These are phyloP conservation scores for Saturnia japonica DNA, from an alignment of 2,888 invertebrate genomes.

Conservation along the genomic window DNA sequence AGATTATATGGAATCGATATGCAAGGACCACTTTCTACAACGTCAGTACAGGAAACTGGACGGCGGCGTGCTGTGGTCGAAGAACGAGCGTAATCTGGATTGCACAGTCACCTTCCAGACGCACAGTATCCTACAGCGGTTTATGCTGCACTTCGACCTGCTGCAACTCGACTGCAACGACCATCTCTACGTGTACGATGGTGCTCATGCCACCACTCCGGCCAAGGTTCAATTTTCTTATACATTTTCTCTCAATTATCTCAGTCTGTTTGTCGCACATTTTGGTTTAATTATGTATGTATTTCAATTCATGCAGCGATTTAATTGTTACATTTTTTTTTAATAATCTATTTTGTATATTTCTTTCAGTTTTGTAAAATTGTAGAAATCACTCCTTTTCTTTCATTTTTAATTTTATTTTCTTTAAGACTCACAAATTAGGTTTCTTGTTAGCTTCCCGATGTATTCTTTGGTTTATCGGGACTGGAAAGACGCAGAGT, in stretches of 20 bases:
- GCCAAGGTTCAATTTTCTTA: constrained; percentile 85
- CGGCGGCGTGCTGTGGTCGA: constrained; percentile 94
- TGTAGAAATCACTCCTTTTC: too few relatives aligned
- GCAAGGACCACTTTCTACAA: constrained; percentile 94
- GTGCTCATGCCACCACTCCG: constrained; percentile 93
- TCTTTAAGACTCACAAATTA: too few relatives aligned
- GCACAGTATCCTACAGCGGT: constrained; percentile 95
- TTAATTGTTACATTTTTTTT: too few relatives aligned
- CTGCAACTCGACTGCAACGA: constrained; percentile 97
- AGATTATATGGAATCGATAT: constrained; percentile 95
- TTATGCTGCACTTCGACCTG: constrained; percentile 96
- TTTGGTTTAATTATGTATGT: neutral
- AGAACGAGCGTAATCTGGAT: constrained; percentile 94
- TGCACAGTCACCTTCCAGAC: constrained; percentile 97
- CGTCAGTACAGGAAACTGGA: constrained; percentile 95
- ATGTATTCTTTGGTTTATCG: too few relatives aligned
- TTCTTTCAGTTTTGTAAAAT: too few relatives aligned
- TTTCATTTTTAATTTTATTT: too few relatives aligned
- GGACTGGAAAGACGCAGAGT: too few relatives aligned
- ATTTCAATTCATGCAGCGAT: neutral
- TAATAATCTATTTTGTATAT: too few relatives aligned
- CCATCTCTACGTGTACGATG: constrained; percentile 95
- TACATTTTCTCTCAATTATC: neutral
- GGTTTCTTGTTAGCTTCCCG: too few relatives aligned
- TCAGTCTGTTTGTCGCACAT: neutral